Base-by-base conservation (phyloP, 2,888 invertebrate genomes). In the Chaitophorus viminalis region DNA sequence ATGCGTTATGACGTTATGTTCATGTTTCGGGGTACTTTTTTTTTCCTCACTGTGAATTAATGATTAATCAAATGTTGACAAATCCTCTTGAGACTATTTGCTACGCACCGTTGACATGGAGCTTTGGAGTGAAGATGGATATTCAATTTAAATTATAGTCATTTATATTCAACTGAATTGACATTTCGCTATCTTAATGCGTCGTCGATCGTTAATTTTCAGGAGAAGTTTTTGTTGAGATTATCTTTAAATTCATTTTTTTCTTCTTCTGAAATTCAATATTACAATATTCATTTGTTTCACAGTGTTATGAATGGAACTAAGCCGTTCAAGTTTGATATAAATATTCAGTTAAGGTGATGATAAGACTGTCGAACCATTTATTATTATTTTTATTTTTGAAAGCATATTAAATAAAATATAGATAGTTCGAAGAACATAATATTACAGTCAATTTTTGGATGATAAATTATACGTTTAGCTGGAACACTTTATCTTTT, bases 101-200 rank as follows among this genome's bases (percentile, higher is more conserved):
- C 75, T 84, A 70, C 85, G 77, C 72, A 25, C 70, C 78, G 86
- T 79, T 54, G 78, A 86, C 86, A 87, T 11, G 74, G 79, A 65
- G 79, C 86, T 87, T 77, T 54, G 31, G 68, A 72, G 39, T 74
- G 72, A 87, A 79, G 86, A 87, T 74, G 60, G 72, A 87, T 87
- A 87, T 87, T 79, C 74, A 52, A 79, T 87, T 79, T 79, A 54
- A 86, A 86, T 86, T 78, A 78, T 29, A 81, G 79, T 87, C 60
- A 81, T 87, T 87, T 87, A 87, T 81, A 87, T 87, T 79, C 86
- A 36, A 87, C 52, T 79, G 79, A 60, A 79, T 79, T 87, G 79
- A 79, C 86, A 60, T 81, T 74, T 85, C 36, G 31, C 31, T 60
- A 79, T 87, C 60, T 65, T 87, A 87, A 87, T 81, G 36, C 86